Evolutionary conservation across 2,888 invertebrate species (phyloP).

Genomic region (Cinara cedri): DNA sequence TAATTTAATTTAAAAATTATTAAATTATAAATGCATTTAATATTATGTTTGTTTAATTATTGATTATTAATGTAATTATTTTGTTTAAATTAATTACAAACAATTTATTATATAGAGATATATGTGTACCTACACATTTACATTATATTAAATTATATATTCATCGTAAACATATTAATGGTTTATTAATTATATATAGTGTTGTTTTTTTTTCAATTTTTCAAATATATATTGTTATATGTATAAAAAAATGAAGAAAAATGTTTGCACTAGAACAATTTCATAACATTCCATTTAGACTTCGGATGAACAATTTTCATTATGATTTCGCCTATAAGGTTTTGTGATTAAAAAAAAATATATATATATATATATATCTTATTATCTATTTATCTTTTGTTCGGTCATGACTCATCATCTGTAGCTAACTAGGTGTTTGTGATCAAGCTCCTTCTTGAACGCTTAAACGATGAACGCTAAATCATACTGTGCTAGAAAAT

Average conservation of each 20-base stretch:
- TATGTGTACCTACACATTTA: too few species aligned
- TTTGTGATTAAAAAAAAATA: constrained; percentile 3
- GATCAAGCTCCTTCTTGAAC: constrained; percentile 22
- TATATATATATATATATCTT: not conserved
- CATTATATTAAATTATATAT: too few species aligned
- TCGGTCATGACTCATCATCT: constrained; percentile 45
- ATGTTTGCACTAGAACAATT: too few species aligned
- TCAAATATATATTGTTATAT: too few species aligned
- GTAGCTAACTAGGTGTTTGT: too few species aligned
- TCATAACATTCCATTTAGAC: not conserved
- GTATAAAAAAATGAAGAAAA: too few species aligned
- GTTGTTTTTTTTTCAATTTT: too few species aligned
- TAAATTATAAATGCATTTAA: too few species aligned
- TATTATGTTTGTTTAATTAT: not conserved
- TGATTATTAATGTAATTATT: not conserved
- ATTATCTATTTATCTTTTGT: constrained; percentile 37
- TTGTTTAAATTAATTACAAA: not conserved
- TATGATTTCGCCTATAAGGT: not conserved
- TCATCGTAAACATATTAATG: too few species aligned
- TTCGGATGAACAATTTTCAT: not conserved
- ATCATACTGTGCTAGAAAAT: constrained; percentile 33
- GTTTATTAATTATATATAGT: too few species aligned
- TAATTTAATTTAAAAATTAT: too few species aligned
- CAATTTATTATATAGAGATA: too few species aligned
- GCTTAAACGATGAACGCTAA: constrained; percentile 24